These are phyloP conservation scores for Acleris sparsana DNA, from an alignment of 2,888 invertebrate genomes.

Conservation along the genomic window DNA sequence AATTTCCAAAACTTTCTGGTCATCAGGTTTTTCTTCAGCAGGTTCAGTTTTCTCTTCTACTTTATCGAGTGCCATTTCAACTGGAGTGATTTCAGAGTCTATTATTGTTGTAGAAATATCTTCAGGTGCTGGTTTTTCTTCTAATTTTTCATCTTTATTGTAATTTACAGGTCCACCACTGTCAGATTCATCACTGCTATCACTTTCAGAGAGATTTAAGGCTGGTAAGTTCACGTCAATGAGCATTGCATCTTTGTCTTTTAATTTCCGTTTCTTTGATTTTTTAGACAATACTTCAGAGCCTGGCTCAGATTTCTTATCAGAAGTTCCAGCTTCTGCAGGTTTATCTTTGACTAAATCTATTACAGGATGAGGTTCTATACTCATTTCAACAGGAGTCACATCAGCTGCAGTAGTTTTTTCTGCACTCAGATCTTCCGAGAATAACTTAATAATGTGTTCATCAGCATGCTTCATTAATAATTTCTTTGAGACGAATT, in stretches of 20 bases:
- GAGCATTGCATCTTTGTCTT: conserved; percentile 76
- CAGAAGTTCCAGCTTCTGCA: conserved; percentile 63
- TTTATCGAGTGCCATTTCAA: conserved; percentile 43
- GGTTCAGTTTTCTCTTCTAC: conserved; percentile 46
- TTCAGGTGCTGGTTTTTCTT: conserved; percentile 49
- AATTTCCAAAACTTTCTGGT: conserved; percentile 86
- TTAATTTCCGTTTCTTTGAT: conserved; percentile 73
- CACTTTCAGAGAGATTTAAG: conserved; percentile 92
- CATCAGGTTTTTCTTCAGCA: conserved; percentile 75
- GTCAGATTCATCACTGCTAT: conserved; percentile 88
- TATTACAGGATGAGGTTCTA: conserved; percentile 64
- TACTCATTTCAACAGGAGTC: conserved; percentile 55
- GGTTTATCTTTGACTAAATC: conserved; percentile 69
- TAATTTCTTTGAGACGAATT: conserved; percentile 92
- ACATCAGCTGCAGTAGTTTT: conserved; percentile 53
- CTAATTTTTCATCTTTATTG: conserved; percentile 49
- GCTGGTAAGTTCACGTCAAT: conserved; percentile 88
- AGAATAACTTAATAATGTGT: conserved; percentile 78
- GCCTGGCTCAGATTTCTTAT: conserved; percentile 60
- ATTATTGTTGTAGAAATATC: conserved; percentile 43
- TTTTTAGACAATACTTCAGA: conserved; percentile 68
- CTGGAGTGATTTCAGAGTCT: conserved; percentile 40
- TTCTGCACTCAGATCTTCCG: conserved; percentile 60
- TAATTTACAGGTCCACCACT: conserved; percentile 60
- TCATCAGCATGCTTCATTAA: conserved; percentile 87